phyloP scores from a whole-genome alignment of 2,888 invertebrate genomes.

The Mesodorylaimus sp. region DNA sequence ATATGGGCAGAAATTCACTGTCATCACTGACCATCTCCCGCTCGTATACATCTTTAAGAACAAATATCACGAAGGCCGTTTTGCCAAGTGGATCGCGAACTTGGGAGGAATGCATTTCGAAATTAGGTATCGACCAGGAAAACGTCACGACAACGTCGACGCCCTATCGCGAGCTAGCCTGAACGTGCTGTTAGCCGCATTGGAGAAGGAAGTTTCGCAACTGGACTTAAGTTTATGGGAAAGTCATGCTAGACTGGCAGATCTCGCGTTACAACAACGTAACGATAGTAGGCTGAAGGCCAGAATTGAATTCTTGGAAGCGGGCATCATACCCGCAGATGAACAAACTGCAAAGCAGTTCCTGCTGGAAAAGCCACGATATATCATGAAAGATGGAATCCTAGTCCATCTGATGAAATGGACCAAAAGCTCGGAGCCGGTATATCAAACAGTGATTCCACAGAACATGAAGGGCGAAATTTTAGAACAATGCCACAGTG shows the following conservation, averaged over 20 bases:
- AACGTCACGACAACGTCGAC: neutral
- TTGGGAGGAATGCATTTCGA: neutral
- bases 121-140: neutral
- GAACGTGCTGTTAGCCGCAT: neutral
- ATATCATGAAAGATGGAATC: neutral
- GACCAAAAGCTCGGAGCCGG: too few species aligned
- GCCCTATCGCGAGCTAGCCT: neutral
- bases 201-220: too few species aligned
- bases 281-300: neutral
- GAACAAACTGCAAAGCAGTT: too few species aligned
- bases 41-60: neutral
- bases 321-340: too few species aligned
- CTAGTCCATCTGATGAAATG: neutral
- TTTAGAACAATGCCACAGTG: neutral
- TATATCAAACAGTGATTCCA: too few species aligned
- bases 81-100: neutral
- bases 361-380: neutral
- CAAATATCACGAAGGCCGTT: neutral
- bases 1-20: neutral
- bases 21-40: conserved; percentile 3
- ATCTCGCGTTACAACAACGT: neutral
- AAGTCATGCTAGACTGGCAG: too few species aligned
- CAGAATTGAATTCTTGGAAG: too few species aligned
- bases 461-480: too few species aligned
- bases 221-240: too few species aligned